Base-by-base conservation (phyloP, 2,113 vertebrate species). In the Gadus macrocephalus region DNA sequence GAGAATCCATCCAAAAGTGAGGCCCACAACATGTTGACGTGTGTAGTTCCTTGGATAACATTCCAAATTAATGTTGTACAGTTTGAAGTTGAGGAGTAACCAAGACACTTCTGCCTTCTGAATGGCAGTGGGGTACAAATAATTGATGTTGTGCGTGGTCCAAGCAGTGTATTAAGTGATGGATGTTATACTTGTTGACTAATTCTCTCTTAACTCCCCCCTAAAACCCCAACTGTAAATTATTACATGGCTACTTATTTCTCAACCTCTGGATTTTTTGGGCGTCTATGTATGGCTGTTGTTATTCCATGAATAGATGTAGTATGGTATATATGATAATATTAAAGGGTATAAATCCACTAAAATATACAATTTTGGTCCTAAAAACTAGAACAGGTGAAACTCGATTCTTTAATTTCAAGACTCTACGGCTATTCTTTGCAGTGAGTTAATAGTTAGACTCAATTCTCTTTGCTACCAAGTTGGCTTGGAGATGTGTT, bases 261-360 rank as follows among this genome's bases (percentile, higher is more conserved):
- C 82, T 79, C 75, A 76, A 81, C 31, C 35, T 79, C 58, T 69
- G 81, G 75, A 72, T 2, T 58, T 58, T 81, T 83, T 81, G 73
- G 69, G 81, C 78, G 75, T 89, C 81, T 74, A 80, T 84, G 69
- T 17, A 81, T 89, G 82, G 81, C 79, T 81, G 82, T 88, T 65
- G 85, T 88, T 83, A 71, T 80, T 86, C 78, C 81, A 83, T 83
- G 71, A 86, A 67, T 89, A 73, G 69, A 68, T 85, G 85, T 89
- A 73, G 80, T 74, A 84, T 79, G 70, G 81, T 69, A 70, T 83
- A 77, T 81, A 70, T 80, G 80, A 65, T 56, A 62, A 62, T 49
- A 22, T 49, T 31, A 78, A 73, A 81, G 65, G 77, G 73, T 73
- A 75, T 81, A 66, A 83, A 84, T 81, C 68, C 20, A 78, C 77